These are phyloP conservation scores for Candidula unifasciata DNA, from an alignment of 2,888 invertebrate species.

Conservation along the genomic window DNA sequence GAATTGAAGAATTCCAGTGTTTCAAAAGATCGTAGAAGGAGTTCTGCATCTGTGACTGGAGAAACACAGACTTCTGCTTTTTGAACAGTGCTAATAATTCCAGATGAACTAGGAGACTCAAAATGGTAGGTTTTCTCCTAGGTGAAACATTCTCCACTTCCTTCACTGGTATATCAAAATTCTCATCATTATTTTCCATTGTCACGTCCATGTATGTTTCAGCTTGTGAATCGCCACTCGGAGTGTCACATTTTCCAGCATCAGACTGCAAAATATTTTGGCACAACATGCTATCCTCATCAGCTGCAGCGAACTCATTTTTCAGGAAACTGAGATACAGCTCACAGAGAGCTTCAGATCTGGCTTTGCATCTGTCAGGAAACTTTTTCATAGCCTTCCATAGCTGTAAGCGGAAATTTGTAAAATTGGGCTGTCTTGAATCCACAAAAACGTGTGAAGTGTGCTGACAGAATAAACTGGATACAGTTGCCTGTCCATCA, in stretches of 20 bases:
- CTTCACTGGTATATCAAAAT: background rate
- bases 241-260: background rate
- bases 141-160: background rate
- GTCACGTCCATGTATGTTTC: background rate
- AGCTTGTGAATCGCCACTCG: background rate
- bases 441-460: conserved; percentile 21
- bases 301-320: conserved; percentile 73
- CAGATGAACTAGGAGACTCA: conserved; percentile 78
- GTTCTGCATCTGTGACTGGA: conserved; percentile 85
- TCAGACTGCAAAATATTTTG: conserved; percentile 64
- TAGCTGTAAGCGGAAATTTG: conserved; percentile 88
- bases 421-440: conserved; percentile 81
- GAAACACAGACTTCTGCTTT: conserved; percentile 88
- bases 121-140: conserved; percentile 1
- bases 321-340: conserved; percentile 43
- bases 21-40: conserved; percentile 82
- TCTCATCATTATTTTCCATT: background rate
- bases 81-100: conserved; percentile 87
- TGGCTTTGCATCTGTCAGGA: conserved; percentile 86
- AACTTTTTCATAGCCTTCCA: conserved; percentile 88
- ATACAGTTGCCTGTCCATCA: background rate
- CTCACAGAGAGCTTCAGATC: conserved; percentile 80
- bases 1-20: conserved; percentile 87
- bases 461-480: conserved; percentile 27
- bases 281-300: conserved; percentile 65